phyloP scores from a whole-genome alignment of 2,888 invertebrate genomes.

The Chrysodeixis includens region DNA sequence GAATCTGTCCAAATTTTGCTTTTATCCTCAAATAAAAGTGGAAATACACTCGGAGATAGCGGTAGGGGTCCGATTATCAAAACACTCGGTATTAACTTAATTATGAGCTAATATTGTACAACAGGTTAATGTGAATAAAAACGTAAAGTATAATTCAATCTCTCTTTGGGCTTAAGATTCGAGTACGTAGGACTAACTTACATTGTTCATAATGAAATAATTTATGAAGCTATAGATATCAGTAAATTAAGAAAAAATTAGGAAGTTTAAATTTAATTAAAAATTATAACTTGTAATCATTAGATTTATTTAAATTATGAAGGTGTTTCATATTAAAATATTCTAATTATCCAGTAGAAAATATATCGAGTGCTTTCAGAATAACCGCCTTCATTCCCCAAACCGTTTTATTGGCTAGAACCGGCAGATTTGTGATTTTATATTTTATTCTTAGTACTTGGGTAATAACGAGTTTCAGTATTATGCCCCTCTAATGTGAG shows the following conservation, averaged over 20 bases:
- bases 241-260: no score
- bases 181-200: no score
- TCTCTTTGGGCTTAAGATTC: no score
- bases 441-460: conserved; percentile 60
- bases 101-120: not conserved
- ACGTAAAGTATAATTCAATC: no score
- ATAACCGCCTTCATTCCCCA: conserved; percentile 50
- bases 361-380: conserved; percentile 51
- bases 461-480: conserved; percentile 69
- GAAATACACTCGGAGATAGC: conserved; percentile 64
- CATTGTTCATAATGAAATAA: no score
- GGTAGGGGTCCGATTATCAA: conserved; percentile 9
- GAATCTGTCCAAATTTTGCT: conserved; percentile 81
- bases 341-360: not conserved
- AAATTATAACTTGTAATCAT: no score
- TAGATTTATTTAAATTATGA: no score
- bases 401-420: conserved; percentile 66
- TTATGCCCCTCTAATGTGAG: conserved; percentile 55
- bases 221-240: no score
- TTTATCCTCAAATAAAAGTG: conserved; percentile 82
- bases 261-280: no score
- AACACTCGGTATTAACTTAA: conserved; percentile 23
- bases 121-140: no score
- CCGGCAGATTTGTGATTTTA: conserved; percentile 64
- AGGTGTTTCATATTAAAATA: conserved; percentile 9